These are phyloP conservation scores for Amblyteles armatorius DNA, from an alignment of 2,888 invertebrate genomes.

Conservation along the genomic window DNA sequence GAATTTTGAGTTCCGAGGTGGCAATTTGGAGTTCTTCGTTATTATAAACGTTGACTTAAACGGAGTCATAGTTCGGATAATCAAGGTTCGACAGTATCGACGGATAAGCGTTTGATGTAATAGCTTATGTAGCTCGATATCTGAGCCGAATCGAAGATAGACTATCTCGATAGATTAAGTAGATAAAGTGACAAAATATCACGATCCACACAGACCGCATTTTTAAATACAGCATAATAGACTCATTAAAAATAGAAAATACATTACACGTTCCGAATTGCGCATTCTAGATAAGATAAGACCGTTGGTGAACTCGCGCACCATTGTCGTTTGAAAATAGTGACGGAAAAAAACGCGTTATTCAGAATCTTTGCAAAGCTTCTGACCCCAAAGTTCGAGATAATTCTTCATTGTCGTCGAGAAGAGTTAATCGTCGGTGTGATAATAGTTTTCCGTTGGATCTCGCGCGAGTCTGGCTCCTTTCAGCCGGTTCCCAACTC, in stretches of 20 bases:
- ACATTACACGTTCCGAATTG: neutral
- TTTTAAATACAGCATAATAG: no score
- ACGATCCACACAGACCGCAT: neutral
- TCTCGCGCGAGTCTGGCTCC: neutral
- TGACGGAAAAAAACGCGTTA: neutral
- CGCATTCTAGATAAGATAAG: neutral
- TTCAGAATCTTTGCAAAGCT: neutral
- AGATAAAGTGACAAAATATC: neutral
- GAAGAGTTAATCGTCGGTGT: neutral
- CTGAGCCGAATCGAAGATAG: neutral
- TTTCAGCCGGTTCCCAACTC: slow-evolving; percentile 5
- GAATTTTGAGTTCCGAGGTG: no score
- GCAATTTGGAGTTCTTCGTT: no score
- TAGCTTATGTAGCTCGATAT: neutral
- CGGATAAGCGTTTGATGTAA: neutral
- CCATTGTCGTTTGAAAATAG: neutral
- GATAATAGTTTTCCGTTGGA: slow-evolving; percentile 14
- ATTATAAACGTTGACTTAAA: no score
- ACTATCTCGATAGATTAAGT: neutral
- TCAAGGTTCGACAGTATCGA: no score
- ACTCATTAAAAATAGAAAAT: neutral
- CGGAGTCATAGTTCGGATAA: no score
- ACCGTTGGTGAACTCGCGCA: neutral
- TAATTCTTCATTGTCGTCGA: neutral
- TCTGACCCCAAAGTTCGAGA: neutral